Conservation (phyloP, 2,113 vertebrate genomes). For the Rynchops niger region DNA sequence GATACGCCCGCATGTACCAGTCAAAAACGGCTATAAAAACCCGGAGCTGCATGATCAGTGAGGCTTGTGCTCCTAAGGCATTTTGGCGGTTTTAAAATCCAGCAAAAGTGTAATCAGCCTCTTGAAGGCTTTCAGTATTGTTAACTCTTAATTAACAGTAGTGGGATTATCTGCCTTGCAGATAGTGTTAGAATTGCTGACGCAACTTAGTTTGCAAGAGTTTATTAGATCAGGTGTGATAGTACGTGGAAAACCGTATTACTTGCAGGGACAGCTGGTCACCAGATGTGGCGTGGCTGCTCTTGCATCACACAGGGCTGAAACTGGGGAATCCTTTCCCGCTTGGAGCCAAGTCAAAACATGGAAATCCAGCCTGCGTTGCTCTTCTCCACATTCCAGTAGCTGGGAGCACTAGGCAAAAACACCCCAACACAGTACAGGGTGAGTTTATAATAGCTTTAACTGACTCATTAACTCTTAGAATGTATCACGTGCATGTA, state of each 20-base stretch:
- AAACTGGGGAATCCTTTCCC: neutral
- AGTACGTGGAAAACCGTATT: neutral
- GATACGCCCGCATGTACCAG: neutral
- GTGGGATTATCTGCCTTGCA: neutral
- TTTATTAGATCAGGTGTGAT: neutral
- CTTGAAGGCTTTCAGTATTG: neutral
- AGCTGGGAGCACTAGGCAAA: neutral
- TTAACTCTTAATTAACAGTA: constrained; percentile 31
- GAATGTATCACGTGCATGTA: neutral
- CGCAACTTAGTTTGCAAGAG: neutral
- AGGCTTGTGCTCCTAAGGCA: neutral
- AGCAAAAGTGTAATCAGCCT: neutral
- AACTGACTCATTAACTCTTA: neutral
- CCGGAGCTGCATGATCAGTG: constrained; percentile 7
- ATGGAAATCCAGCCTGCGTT: neutral
- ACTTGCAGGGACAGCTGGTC: neutral
- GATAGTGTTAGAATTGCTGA: neutral
- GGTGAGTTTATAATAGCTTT: neutral
- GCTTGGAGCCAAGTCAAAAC: neutral
- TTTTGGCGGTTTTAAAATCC: constrained; percentile 33
- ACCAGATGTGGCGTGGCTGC: neutral
- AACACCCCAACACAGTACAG: neutral
- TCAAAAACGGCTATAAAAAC: constrained; percentile 33
- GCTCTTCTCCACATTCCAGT: neutral
- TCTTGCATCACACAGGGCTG: neutral